These are phyloP conservation scores for Hypothenemus hampei DNA, from an alignment of 1,140 invertebrate species.

Conservation along the genomic window DNA sequence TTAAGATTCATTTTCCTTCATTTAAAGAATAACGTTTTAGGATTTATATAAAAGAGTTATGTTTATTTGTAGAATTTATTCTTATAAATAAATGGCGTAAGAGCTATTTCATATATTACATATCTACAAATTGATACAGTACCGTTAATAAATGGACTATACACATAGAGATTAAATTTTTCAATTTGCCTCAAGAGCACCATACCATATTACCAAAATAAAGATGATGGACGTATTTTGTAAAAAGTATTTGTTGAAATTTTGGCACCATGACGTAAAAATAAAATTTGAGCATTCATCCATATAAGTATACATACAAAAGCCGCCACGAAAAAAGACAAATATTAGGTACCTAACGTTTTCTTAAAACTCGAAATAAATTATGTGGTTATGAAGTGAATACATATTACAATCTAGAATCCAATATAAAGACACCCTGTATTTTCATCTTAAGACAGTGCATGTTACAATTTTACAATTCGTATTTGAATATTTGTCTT, in stretches of 20 bases:
- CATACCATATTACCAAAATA: conserved; percentile 34
- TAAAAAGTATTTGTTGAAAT: conserved; percentile 7
- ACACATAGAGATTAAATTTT: conserved; percentile 11
- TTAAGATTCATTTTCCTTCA: neutral
- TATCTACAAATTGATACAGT: conserved; percentile 42
- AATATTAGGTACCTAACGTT: too few relatives aligned
- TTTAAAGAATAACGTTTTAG: neutral
- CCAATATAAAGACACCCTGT: too few relatives aligned
- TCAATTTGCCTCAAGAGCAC: conserved; percentile 33
- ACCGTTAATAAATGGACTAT: conserved; percentile 20
- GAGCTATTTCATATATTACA: conserved; percentile 38
- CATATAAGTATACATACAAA: too few relatives aligned
- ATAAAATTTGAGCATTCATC: conserved; percentile 2
- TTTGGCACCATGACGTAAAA: conserved; percentile 23
- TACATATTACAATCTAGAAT: too few relatives aligned
- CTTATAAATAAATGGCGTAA: conserved; percentile 40
- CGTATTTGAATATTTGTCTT: too few relatives aligned
- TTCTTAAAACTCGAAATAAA: too few relatives aligned
- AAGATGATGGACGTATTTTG: conserved; percentile 9
- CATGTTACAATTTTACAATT: too few relatives aligned
- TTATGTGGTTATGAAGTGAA: too few relatives aligned
- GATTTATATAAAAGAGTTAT: neutral
- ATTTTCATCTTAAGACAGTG: too few relatives aligned
- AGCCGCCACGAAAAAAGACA: too few relatives aligned
- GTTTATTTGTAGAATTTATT: conserved; percentile 10